phyloP scores from a whole-genome alignment of 2,113 vertebrate species.

The Sapajus apella region DNA sequence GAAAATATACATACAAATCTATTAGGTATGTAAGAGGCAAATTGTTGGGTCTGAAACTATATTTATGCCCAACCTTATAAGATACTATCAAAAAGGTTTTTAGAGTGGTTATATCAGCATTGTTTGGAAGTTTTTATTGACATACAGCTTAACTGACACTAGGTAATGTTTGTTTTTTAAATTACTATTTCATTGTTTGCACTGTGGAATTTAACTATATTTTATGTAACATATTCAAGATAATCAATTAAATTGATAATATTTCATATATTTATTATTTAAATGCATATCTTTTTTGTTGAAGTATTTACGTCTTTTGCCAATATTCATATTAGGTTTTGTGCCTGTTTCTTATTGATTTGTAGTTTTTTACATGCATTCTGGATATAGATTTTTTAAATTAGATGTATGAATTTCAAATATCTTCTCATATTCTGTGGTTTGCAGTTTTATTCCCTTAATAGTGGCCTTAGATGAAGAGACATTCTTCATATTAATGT shows the following conservation, averaged over 20 bases:
- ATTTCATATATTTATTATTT: not conserved
- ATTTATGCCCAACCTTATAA: not conserved
- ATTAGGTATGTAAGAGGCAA: not conserved
- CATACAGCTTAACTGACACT: not conserved
- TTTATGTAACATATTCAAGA: not conserved
- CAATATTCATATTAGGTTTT: not conserved
- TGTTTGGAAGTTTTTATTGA: not conserved
- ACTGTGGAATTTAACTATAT: not conserved
- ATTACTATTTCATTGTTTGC: not conserved
- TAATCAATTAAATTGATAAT: not conserved
- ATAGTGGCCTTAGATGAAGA: too few species aligned
- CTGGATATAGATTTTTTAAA: not conserved
- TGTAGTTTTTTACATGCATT: not conserved
- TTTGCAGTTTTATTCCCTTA: not conserved
- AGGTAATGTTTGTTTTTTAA: not conserved
- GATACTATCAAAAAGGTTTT: not conserved
- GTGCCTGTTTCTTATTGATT: not conserved
- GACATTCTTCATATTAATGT: not conserved
- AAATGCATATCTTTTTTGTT: not conserved
- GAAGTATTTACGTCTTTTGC: not conserved
- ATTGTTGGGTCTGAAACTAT: not conserved
- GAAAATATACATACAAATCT: not conserved
- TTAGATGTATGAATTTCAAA: not conserved
- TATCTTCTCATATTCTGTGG: not conserved
- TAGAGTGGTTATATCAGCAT: not conserved